phyloP scores from a whole-genome alignment of 2,888 invertebrate species.

The Exocentrus adspersus region DNA sequence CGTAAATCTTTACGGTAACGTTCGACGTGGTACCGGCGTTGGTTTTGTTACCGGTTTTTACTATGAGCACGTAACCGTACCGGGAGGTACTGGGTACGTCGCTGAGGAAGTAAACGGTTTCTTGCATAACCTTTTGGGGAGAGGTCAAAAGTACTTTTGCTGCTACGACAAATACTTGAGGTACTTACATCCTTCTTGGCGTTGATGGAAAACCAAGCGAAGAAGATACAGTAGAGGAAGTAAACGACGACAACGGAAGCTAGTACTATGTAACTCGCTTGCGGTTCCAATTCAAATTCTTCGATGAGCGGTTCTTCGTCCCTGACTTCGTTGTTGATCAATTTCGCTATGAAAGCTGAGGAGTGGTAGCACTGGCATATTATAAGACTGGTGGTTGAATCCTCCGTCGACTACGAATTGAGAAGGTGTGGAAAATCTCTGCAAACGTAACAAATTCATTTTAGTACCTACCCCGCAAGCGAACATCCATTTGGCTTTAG shows the following conservation, averaged over 20 bases:
- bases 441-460: not conserved
- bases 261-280: slow-evolving; percentile 45
- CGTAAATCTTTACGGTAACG: slow-evolving; percentile 45
- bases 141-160: too few species aligned
- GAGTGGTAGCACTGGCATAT: slow-evolving; percentile 42
- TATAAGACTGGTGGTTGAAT: slow-evolving; percentile 23
- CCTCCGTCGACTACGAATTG: slow-evolving; percentile 31
- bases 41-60: slow-evolving; percentile 46
- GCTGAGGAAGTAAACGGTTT: slow-evolving; percentile 37
- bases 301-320: slow-evolving; percentile 37
- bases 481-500: slow-evolving; percentile 34
- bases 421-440: not conserved
- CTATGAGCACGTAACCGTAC: slow-evolving; percentile 45
- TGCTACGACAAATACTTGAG: too few species aligned
- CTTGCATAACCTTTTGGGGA: not conserved
- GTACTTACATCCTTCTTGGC: slow-evolving; percentile 8
- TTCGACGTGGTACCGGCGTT: slow-evolving; percentile 51
- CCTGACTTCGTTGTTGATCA: slow-evolving; percentile 35
- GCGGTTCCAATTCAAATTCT: slow-evolving; percentile 37
- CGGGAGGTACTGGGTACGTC: slow-evolving; percentile 42
- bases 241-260: slow-evolving; percentile 37
- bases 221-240: slow-evolving; percentile 37
- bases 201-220: slow-evolving; percentile 33
- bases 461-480: slow-evolving; percentile 37
- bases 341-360: slow-evolving; percentile 37